Conservation (phyloP, 2,888 invertebrate genomes). For the Melikaiella ostensackeni region DNA sequence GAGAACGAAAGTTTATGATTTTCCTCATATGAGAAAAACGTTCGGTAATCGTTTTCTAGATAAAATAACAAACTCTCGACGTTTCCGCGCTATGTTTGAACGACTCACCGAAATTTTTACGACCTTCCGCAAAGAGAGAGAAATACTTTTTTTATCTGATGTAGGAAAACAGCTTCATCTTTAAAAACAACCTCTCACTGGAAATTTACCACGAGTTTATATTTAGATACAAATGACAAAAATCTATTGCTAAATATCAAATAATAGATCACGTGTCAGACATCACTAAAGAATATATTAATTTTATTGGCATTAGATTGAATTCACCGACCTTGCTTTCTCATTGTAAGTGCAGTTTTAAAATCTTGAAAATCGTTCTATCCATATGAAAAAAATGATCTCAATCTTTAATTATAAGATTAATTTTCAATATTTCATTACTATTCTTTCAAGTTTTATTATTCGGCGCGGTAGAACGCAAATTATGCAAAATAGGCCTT, state of each 20-base stretch:
- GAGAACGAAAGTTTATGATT: too few species aligned
- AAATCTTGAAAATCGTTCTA: neutral
- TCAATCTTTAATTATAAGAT: too few species aligned
- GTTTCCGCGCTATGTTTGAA: too few species aligned
- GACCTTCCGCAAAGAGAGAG: neutral
- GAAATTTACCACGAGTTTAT: neutral
- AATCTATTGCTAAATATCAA: neutral
- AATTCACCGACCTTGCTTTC: slow-evolving; percentile 1
- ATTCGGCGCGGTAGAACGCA: too few species aligned
- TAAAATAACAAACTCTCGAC: too few species aligned
- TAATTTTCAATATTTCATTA: too few species aligned
- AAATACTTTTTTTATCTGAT: neutral
- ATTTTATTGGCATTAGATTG: neutral
- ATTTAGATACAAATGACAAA: neutral
- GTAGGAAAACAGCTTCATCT: neutral
- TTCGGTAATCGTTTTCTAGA: too few species aligned
- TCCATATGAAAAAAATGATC: neutral
- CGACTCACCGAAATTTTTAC: too few species aligned
- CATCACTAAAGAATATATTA: neutral
- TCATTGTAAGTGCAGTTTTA: neutral
- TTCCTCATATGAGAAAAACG: too few species aligned
- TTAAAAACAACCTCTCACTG: neutral
- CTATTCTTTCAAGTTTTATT: too few species aligned
- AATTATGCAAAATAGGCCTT: too few species aligned
- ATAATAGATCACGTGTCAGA: neutral